Evolutionary conservation across 2,113 vertebrate species (phyloP).

Genomic region (Ailurus styani): DNA sequence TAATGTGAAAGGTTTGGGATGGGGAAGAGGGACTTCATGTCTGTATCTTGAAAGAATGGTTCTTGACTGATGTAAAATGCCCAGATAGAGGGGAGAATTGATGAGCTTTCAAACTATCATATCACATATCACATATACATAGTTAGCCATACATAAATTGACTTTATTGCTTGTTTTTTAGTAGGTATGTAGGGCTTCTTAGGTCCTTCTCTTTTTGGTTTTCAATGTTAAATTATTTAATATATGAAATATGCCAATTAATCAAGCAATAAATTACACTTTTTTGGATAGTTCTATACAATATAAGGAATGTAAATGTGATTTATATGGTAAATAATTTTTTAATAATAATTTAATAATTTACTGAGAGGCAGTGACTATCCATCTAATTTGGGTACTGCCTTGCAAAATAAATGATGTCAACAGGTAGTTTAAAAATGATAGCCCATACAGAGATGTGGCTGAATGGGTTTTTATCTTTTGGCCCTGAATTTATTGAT

Average conservation of each 20-base stretch:
- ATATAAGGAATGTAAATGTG: neutral
- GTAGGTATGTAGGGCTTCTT: neutral
- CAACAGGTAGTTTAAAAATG: neutral
- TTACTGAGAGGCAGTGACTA: neutral
- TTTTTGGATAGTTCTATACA: neutral
- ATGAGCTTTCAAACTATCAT: neutral
- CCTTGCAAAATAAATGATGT: neutral
- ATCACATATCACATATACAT: neutral
- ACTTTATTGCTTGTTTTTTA: neutral
- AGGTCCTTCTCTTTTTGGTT: neutral
- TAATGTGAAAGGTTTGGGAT: neutral
- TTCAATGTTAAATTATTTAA: slow-evolving; percentile 1
- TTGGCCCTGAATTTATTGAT: neutral
- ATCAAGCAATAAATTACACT: neutral
- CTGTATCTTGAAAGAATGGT: neutral
- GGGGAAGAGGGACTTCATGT: neutral
- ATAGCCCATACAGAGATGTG: neutral
- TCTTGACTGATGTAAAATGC: neutral
- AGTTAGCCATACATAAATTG: neutral
- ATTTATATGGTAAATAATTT: neutral
- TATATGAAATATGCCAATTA: neutral
- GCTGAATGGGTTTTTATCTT: neutral
- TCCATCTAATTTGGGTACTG: neutral
- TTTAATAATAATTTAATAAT: neutral
- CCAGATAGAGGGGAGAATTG: neutral